Evolutionary conservation across 1,140 invertebrate genomes (phyloP).

Genomic region (Pseudomyrmex cubaensis): DNA sequence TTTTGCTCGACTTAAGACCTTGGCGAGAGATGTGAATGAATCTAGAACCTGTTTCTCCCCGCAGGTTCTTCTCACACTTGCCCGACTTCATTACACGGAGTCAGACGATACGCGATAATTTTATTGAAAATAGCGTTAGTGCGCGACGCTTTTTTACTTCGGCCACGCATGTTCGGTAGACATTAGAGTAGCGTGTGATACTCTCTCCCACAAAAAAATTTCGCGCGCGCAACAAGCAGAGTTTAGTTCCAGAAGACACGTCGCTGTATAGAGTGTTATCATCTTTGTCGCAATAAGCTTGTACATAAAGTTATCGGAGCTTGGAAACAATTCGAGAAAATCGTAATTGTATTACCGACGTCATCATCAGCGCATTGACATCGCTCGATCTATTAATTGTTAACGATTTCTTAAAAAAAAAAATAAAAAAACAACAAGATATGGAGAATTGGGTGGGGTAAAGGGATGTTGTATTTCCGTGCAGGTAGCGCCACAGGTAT

Average conservation of each 20-base stretch:
- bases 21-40: constrained; percentile 79
- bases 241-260: neutral
- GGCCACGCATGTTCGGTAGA: neutral
- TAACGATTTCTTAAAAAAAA: constrained; percentile 1
- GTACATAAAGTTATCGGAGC: neutral
- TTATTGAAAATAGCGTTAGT: constrained; percentile 62
- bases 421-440: neutral
- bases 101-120: constrained; percentile 59
- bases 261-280: neutral
- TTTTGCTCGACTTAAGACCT: constrained; percentile 77
- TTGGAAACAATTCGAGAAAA: too few relatives aligned
- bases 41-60: constrained; percentile 79
- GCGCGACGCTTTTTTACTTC: neutral
- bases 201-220: too few relatives aligned
- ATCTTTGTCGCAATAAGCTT: neutral
- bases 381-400: neutral
- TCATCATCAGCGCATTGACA: neutral
- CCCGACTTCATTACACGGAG: constrained; percentile 69
- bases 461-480: constrained; percentile 45
- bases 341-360: neutral
- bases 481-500: constrained; percentile 60
- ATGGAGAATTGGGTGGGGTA: constrained; percentile 30
- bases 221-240: too few relatives aligned
- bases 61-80: constrained; percentile 67
- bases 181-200: too few relatives aligned